phyloP scores from a whole-genome alignment of 2,797 vertebrate species.

The Gambusia yucatana region DNA sequence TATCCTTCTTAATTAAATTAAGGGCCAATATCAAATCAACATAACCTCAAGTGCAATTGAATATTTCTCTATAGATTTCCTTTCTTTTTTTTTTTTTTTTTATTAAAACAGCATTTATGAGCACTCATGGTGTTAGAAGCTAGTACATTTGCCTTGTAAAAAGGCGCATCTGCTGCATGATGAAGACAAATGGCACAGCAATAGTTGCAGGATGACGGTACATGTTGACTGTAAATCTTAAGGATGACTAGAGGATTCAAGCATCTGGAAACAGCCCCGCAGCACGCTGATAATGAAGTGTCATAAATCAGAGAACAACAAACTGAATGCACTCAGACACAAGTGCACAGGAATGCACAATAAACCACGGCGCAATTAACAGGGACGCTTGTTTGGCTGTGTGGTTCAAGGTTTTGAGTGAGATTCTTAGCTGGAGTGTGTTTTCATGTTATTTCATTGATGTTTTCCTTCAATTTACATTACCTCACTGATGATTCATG shows the following conservation, averaged over 20 bases:
- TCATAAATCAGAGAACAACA: constrained; percentile 70
- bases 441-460: constrained; percentile 32
- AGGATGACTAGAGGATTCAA: constrained; percentile 60
- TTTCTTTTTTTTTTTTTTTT: not conserved
- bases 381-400: constrained; percentile 16
- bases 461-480: constrained; percentile 38
- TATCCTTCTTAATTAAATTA: constrained; percentile 4
- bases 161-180: constrained; percentile 13
- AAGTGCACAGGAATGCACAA: constrained; percentile 54
- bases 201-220: constrained; percentile 62
- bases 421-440: constrained; percentile 19
- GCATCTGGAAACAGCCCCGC: constrained; percentile 70
- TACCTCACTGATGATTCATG: constrained; percentile 24
- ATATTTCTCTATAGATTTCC: constrained; percentile 19
- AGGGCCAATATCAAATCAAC: constrained; percentile 8
- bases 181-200: constrained; percentile 28
- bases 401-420: constrained; percentile 43
- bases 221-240: constrained; percentile 71
- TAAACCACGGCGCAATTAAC: constrained; percentile 52
- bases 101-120: not conserved
- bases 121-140: constrained; percentile 4
- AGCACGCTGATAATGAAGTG: constrained; percentile 60
- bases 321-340: constrained; percentile 40
- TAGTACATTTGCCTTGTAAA: constrained; percentile 25
- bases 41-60: constrained; percentile 13